These are phyloP conservation scores for Microplitis mediator DNA, from an alignment of 1,140 invertebrate species.

Conservation along the genomic window DNA sequence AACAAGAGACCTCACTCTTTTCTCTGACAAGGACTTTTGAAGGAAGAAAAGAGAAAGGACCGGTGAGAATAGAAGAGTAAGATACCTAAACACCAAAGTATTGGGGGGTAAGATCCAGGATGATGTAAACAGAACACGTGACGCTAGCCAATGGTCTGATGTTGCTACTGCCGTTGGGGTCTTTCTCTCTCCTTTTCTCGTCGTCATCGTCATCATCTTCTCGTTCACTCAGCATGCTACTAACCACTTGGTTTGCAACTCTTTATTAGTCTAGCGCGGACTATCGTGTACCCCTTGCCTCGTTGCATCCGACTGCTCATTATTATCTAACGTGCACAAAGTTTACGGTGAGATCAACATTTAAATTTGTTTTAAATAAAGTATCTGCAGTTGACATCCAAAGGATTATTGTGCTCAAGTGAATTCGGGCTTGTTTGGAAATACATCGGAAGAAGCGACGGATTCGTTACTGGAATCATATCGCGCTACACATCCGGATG, in stretches of 20 bases:
- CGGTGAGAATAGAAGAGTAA: constrained; percentile 33
- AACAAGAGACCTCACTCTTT: constrained; percentile 6
- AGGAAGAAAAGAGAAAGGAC: constrained; percentile 26
- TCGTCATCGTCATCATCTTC: constrained; percentile 33
- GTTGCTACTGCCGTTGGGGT: constrained; percentile 38
- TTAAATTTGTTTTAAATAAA: background rate
- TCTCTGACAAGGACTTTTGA: constrained; percentile 2
- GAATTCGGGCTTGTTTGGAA: background rate
- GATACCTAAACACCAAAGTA: constrained; percentile 35
- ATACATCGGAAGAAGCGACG: background rate
- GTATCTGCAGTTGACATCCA: background rate
- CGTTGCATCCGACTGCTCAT: constrained; percentile 41
- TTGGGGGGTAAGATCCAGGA: constrained; percentile 41
- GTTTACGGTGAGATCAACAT: background rate
- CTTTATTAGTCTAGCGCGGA: constrained; percentile 60
- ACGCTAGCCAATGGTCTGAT: constrained; percentile 51
- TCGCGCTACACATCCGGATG: constrained; percentile 11
- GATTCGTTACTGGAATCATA: constrained; percentile 4
- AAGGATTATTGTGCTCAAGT: constrained; percentile 16
- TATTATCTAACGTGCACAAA: constrained; percentile 1
- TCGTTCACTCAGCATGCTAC: constrained; percentile 31
- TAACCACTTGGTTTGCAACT: constrained; percentile 52
- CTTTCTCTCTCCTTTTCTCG: constrained; percentile 37
- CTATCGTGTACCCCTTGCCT: constrained; percentile 55
- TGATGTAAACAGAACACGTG: constrained; percentile 56